phyloP scores from a whole-genome alignment of 2,113 vertebrate genomes.

The Notechis scutatus region DNA sequence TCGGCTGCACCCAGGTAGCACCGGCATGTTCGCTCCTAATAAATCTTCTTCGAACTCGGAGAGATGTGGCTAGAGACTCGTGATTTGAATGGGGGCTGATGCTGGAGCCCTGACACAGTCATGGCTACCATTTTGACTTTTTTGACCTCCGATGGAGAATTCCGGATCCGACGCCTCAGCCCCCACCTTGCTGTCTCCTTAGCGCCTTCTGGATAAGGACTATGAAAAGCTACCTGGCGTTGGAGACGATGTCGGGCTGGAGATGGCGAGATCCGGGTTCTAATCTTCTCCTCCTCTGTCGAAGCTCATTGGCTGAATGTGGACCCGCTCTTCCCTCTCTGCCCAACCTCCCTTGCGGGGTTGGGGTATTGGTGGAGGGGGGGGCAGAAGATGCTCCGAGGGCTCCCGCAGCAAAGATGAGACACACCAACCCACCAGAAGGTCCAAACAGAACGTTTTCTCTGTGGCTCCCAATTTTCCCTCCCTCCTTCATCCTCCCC shows the following conservation, averaged over 20 bases:
- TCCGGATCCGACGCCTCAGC: fast-evolving
- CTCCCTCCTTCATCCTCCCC: neutral
- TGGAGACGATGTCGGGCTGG: neutral
- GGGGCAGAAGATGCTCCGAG: neutral
- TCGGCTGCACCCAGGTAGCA: no score
- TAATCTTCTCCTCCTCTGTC: neutral
- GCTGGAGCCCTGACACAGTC: no score
- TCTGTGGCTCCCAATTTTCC: neutral
- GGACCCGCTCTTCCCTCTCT: neutral
- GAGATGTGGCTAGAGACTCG: no score
- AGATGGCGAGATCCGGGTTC: neutral
- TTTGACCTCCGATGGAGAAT: neutral
- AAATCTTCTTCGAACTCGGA: no score
- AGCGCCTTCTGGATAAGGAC: neutral
- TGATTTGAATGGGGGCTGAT: no score
- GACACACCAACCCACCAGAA: neutral
- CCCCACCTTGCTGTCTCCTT: neutral
- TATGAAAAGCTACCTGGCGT: neutral
- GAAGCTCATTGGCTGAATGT: neutral
- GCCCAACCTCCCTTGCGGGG: neutral
- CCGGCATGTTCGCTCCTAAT: no score
- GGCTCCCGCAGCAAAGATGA: neutral
- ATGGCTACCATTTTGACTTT: neutral
- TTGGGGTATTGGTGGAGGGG: neutral
- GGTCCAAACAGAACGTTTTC: neutral